Evolutionary conservation across 1,140 invertebrate genomes (phyloP), one percentile per base, ranked within the genome.

Genomic region (Neodiprion fabricii): DNA sequence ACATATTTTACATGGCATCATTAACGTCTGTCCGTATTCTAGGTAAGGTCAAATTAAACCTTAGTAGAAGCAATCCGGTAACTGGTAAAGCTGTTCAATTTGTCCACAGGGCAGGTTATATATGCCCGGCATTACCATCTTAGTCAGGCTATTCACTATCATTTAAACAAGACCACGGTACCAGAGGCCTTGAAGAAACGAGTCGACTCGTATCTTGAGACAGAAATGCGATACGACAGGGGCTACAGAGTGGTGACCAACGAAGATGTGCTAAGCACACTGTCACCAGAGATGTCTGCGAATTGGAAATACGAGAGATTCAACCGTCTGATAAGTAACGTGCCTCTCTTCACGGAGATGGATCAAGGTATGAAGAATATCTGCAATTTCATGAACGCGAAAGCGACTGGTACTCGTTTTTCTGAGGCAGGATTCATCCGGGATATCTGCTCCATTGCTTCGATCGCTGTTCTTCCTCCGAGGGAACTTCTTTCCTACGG

Each of bases 401-500:
- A 40, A 40, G 28, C 28, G 28, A 40, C 28, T 40, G 28, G 28
- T 40, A 3, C 28, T 61, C 53, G 11, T 61, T 11, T 61, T 61
- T n/a, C 53, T 11, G n/a, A 11, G 11, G 53, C 53, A 61, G 53
- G 53, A 61, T 61, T 61, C 53, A 61, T 61, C 53, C 11, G 53
- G n/a, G 53, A 61, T n/a, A 61, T 61, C 11, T 61, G 53, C n/a
- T 61, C 11, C 1, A 8, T 61, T 61, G 53, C n/a, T 61, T 12
- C 53, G 11, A 8, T 61, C 53, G 4, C 11, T 11, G 53, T 78
- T n/a, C 74, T 79, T 67, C 85, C 86, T 0, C 86, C 86, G 11
- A 86, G 87, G 67, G 88, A 88, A 76, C 84, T 89, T 48, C 77
- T 89, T 7, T 50, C 87, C 65, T 87, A 88, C 67, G 87, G 86